A percentile compares a stretch with the other conserved stretches of the same genome.
Evolutionary conservation across 2,888 invertebrate genomes (phyloP).

Genomic region (Monopis laevigella): DNA sequence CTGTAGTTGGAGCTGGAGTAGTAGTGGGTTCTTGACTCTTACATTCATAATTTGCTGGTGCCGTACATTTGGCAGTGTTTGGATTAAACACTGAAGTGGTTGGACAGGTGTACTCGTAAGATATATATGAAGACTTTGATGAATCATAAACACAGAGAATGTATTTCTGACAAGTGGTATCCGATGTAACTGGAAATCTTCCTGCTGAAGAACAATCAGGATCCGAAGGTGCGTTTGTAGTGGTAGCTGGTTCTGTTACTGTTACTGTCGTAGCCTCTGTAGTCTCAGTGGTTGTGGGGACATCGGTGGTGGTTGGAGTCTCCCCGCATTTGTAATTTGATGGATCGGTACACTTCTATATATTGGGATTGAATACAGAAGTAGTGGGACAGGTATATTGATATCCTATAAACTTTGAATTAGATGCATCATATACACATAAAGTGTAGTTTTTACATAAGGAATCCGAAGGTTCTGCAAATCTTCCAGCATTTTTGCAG

Average conservation of each 20-base stretch:
- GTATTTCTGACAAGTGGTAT: slow-evolving; percentile 49
- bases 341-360: slow-evolving; percentile 34
- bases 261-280: background rate
- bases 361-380: slow-evolving; percentile 43
- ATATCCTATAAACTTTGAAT: slow-evolving; percentile 31
- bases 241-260: background rate
- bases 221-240: background rate
- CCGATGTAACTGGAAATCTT: slow-evolving; percentile 39
- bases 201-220: slow-evolving; percentile 31
- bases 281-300: background rate
- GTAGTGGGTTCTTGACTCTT: slow-evolving; percentile 15
- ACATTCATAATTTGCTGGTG: slow-evolving; percentile 35
- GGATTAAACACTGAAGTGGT: slow-evolving; percentile 49
- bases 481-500: slow-evolving; percentile 42
- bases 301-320: background rate
- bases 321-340: slow-evolving; percentile 33
- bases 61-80: slow-evolving; percentile 33
- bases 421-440: slow-evolving; percentile 33
- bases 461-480: slow-evolving; percentile 40
- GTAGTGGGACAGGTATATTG: slow-evolving; percentile 48
- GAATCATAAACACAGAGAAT: slow-evolving; percentile 38
- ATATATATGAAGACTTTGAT: slow-evolving; percentile 26
- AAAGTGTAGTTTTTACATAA: slow-evolving; percentile 49
- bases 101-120: slow-evolving; percentile 49
- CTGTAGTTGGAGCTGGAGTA: background rate